Conservation (phyloP, 2,113 vertebrate genomes). For the Jaculus jaculus region DNA sequence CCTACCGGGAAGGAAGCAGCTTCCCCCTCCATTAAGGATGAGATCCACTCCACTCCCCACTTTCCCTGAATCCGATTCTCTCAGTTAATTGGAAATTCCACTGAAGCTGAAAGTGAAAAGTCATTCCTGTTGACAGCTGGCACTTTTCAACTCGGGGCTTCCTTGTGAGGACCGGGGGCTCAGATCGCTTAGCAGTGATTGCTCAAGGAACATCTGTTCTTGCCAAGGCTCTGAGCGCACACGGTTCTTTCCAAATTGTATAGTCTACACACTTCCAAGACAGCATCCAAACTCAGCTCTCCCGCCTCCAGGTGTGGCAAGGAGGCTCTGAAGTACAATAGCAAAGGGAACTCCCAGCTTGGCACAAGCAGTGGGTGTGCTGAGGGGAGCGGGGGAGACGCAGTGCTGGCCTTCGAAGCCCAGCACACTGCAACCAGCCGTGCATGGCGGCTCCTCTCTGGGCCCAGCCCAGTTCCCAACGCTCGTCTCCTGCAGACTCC, state of each 20-base stretch:
- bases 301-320: neutral
- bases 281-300: neutral
- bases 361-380: neutral
- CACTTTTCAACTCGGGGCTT: neutral
- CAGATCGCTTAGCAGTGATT: neutral
- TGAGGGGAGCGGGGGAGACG: neutral
- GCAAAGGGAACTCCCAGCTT: neutral
- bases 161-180: neutral
- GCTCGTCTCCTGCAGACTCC: no score
- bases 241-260: neutral
- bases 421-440: neutral
- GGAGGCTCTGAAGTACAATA: neutral
- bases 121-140: neutral
- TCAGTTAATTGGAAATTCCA: constrained; percentile 33
- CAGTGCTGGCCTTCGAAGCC: no score
- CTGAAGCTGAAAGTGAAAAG: neutral
- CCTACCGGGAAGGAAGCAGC: neutral
- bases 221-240: neutral
- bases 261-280: neutral
- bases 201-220: neutral
- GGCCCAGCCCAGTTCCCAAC: neutral
- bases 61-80: neutral
- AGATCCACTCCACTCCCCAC: neutral
- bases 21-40: no score
- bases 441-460: neutral